Evolutionary conservation across 2,888 invertebrate genomes (phyloP).

Genomic region (Hedychridium roseum): DNA sequence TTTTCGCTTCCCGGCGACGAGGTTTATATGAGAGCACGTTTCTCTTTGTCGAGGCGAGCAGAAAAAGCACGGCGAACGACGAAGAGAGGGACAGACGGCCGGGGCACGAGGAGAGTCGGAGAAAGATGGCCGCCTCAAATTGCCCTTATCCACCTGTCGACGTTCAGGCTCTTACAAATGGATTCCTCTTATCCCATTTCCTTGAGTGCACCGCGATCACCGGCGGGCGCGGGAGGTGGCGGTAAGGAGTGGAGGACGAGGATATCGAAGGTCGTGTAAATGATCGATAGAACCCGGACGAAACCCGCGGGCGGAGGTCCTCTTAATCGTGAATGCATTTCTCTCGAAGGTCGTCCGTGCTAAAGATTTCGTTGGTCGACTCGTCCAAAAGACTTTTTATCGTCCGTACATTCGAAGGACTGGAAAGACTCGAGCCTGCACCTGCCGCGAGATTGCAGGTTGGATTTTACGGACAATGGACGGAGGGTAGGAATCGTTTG

Average conservation of each 20-base stretch:
- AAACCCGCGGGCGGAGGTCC: too few relatives aligned
- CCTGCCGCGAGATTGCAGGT: too few relatives aligned
- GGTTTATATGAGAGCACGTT: conserved; percentile 15
- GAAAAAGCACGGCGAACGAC: conserved; percentile 2
- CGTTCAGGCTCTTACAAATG: conserved; percentile 27
- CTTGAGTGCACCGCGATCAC: conserved; percentile 34
- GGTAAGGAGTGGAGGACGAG: too few relatives aligned
- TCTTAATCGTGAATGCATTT: too few relatives aligned
- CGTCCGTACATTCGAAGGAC: too few relatives aligned
- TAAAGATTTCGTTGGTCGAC: too few relatives aligned
- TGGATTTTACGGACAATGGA: too few relatives aligned
- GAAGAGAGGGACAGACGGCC: conserved; percentile 13
- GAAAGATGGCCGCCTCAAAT: conserved; percentile 23
- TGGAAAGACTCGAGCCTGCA: too few relatives aligned
- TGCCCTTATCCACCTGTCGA: conserved; percentile 26
- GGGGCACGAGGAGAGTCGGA: conserved; percentile 1
- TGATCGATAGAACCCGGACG: conserved; percentile 5
- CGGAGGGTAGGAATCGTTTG: too few relatives aligned
- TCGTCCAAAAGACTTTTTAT: too few relatives aligned
- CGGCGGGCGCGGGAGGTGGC: too few relatives aligned
- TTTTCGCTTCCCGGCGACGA: conserved; percentile 17
- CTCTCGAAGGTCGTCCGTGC: too few relatives aligned
- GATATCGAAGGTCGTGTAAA: conserved; percentile 12
- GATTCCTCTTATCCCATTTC: conserved; percentile 40
- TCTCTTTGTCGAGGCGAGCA: conserved; percentile 14